A percentile compares a stretch with the other conserved stretches of the same genome.
phyloP scores from a whole-genome alignment of 2,797 vertebrate species.

The Tangara arthus region DNA sequence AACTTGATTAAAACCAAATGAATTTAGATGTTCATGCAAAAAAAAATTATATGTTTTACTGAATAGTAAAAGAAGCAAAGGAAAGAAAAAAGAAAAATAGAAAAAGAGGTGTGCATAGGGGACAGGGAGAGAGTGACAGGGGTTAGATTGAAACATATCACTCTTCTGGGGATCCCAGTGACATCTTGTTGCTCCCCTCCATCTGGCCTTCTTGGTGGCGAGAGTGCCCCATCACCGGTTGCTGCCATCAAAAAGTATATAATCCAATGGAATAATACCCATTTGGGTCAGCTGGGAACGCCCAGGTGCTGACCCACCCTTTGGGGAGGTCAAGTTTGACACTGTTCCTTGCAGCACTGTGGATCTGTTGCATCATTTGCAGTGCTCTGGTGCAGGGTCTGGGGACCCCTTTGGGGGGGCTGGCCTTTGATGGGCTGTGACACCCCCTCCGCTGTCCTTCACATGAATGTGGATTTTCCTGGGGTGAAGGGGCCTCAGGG shows the following conservation, averaged over 20 bases:
- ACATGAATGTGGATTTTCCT: not conserved
- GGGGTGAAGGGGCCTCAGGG: not conserved
- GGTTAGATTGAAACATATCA: not conserved
- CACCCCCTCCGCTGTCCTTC: too few species aligned
- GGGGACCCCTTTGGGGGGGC: too few species aligned
- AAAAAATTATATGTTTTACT: not conserved
- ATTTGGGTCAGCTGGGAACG: not conserved
- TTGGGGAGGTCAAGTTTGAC: too few species aligned
- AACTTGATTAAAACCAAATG: not conserved
- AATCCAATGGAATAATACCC: not conserved
- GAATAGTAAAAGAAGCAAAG: not conserved
- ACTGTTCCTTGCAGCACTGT: too few species aligned
- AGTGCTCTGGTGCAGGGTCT: too few species aligned
- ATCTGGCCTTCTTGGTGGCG: not conserved
- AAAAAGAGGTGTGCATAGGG: not conserved
- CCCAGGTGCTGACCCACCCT: too few species aligned
- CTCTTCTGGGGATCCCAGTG: too few species aligned
- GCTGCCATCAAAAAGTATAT: not conserved
- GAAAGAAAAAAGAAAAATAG: not conserved
- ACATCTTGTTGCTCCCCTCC: not conserved
- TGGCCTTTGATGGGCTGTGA: too few species aligned
- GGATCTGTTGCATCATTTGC: too few species aligned
- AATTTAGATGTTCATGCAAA: not conserved
- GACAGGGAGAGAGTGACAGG: too few species aligned
- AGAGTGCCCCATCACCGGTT: fast-evolving